Evolutionary conservation across 2,113 vertebrate genomes (phyloP), one percentile per base, ranked within the genome.

Genomic region (Scomber scombrus): DNA sequence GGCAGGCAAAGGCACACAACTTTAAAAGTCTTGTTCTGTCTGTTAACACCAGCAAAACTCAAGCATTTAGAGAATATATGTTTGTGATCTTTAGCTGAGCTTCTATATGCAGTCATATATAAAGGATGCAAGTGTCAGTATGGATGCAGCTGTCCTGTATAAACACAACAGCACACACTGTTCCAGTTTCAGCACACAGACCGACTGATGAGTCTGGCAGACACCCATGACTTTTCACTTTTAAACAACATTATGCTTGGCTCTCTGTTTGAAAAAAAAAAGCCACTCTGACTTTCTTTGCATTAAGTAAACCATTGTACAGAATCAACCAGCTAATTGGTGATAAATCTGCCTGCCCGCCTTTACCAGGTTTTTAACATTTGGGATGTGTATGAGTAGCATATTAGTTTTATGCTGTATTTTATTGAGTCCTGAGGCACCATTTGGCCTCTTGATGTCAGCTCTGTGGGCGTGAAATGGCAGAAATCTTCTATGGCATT

Each of bases 131-230:
- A 9, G 3, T 54, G n/a, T 49, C 47, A 31, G 55, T 71, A 43
- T 65, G 71, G 54, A 29, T 62, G 18, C 82, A 85, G 68, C 62
- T 81, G 77, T 29, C 45, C 21, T 16, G 71, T 68, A 16, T 78
- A 71, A 73, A 81, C 65, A 57, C 72, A 66, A 54, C 75, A 52
- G 72, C 52, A 80, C 79, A 82, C 26, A 21, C 34, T 67, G 70
- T 81, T 77, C 77, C 64, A 26, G 47, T 64, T 56, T 51, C 46
- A 31, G 43, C 47, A 23, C 56, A 56, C 58, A 46, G 16, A 49
- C n/a, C 15, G 46, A n/a, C 66, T 61, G 73, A 58, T 73, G 19
- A 58, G 34, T 46, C 56, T 69, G 79, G 79, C 82, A 51, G 43
- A 31, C 26, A 3, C 57, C 74, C 80, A 75, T 18, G 11, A 4